phyloP scores from a whole-genome alignment of 1,140 invertebrate species.

The Cydia splendana region DNA sequence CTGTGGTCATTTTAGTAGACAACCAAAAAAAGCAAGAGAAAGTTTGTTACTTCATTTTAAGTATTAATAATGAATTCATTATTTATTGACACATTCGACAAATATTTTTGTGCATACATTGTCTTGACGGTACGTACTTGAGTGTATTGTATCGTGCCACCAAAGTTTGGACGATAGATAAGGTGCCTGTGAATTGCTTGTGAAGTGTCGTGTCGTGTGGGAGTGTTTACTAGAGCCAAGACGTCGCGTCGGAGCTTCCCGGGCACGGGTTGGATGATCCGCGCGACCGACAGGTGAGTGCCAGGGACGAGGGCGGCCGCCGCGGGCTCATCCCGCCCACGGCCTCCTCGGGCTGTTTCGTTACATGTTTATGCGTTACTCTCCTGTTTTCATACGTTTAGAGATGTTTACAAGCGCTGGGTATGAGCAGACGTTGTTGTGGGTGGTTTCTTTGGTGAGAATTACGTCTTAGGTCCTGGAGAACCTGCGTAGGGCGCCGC shows the following conservation, averaged over 20 bases:
- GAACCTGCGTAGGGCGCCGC: neutral
- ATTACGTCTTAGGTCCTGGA: neutral
- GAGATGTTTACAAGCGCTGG: neutral
- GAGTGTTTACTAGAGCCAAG: constrained; percentile 28
- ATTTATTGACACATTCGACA: constrained; percentile 21
- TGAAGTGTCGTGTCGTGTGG: constrained; percentile 26
- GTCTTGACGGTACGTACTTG: constrained; percentile 5
- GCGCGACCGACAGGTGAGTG: constrained; percentile 26
- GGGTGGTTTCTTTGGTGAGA: neutral
- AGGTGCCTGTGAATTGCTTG: neutral
- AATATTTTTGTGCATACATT: neutral
- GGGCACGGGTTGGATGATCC: constrained; percentile 14
- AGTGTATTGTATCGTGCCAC: neutral
- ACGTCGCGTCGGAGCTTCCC: constrained; percentile 23
- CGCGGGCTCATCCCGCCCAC: constrained; percentile 8
- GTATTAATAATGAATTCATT: constrained; percentile 23
- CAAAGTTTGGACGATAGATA: constrained; percentile 24
- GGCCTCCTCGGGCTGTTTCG: neutral
- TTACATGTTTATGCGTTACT: neutral
- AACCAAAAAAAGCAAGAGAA: constrained; percentile 31
- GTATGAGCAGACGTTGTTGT: neutral
- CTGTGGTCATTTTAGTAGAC: constrained; percentile 30
- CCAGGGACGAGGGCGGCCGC: neutral
- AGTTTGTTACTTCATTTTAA: constrained; percentile 31
- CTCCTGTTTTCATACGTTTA: neutral